Conservation (phyloP, 2,797 vertebrate genomes). For the Trematomus bernacchii region DNA sequence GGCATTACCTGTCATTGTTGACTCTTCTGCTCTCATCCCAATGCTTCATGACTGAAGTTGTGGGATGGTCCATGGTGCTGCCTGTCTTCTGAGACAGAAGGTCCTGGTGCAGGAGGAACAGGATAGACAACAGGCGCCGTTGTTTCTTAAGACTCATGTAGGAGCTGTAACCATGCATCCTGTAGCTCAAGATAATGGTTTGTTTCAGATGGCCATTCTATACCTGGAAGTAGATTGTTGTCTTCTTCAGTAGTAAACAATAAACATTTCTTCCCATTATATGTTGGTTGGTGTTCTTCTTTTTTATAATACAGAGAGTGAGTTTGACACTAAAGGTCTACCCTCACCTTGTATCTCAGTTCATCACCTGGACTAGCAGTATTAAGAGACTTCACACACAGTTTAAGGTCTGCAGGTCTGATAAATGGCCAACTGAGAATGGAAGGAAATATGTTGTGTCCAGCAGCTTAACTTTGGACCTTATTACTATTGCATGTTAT, state of each 20-base stretch:
- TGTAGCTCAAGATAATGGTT: no score
- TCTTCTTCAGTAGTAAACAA: no score
- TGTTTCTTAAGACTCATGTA: no score
- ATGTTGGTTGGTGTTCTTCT: neutral
- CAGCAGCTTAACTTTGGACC: neutral
- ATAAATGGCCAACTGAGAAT: neutral
- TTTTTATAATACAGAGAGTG: neutral
- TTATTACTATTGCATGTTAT: no score
- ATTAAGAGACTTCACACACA: no score
- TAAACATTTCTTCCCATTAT: neutral
- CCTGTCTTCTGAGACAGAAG: neutral
- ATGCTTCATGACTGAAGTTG: neutral
- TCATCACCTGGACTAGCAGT: no score
- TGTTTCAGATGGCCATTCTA: no score
- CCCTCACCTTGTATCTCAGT: no score
- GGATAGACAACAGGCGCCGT: neutral
- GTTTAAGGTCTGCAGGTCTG: no score
- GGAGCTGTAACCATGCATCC: no score
- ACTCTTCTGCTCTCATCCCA: neutral
- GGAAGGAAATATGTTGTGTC: neutral
- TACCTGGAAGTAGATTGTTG: no score
- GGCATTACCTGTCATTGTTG: neutral
- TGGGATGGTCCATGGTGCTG: neutral
- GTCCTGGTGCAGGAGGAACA: conserved; percentile 13
- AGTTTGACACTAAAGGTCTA: no score